Conservation (phyloP, 2,888 invertebrate species). For the Zaprionus obscuricornis region DNA sequence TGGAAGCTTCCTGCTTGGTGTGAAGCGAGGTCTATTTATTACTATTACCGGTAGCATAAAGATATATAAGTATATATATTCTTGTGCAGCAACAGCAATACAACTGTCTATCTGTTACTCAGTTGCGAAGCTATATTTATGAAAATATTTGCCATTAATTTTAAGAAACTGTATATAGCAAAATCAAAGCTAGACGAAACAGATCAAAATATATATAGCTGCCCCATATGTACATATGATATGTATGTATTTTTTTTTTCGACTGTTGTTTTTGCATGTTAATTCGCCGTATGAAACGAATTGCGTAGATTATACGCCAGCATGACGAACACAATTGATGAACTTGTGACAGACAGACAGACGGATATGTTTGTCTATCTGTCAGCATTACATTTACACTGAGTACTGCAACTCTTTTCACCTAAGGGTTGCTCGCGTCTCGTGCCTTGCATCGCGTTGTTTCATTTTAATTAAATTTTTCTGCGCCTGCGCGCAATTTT, state of each 20-base stretch:
- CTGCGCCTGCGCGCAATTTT: constrained; percentile 74
- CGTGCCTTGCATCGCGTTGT: constrained; percentile 18
- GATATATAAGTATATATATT: too few relatives aligned
- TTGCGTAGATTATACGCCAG: constrained; percentile 61
- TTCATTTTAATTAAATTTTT: constrained; percentile 74
- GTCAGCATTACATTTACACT: constrained; percentile 13
- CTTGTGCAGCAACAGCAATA: too few relatives aligned
- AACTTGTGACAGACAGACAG: constrained; percentile 67
- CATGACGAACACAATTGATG: constrained; percentile 63
- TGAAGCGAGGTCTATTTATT: too few relatives aligned
- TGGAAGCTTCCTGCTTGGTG: too few relatives aligned
- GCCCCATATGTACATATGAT: constrained; percentile 8
- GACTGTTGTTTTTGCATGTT: constrained; percentile 46
- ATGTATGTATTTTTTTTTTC: constrained; percentile 37
- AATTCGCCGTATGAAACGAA: constrained; percentile 70
- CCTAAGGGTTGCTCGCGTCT: constrained; percentile 37
- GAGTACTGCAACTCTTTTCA: constrained; percentile 29
- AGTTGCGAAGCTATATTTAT: too few relatives aligned
- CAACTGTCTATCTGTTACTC: too few relatives aligned
- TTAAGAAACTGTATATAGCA: too few relatives aligned
- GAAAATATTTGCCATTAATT: too few relatives aligned
- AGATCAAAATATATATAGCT: constrained; percentile 33
- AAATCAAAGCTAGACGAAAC: background rate
- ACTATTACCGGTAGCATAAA: too few relatives aligned
- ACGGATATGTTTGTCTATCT: too few relatives aligned